Evolutionary conservation across 1,140 invertebrate species (phyloP).

Genomic region (Heliconius congener): DNA sequence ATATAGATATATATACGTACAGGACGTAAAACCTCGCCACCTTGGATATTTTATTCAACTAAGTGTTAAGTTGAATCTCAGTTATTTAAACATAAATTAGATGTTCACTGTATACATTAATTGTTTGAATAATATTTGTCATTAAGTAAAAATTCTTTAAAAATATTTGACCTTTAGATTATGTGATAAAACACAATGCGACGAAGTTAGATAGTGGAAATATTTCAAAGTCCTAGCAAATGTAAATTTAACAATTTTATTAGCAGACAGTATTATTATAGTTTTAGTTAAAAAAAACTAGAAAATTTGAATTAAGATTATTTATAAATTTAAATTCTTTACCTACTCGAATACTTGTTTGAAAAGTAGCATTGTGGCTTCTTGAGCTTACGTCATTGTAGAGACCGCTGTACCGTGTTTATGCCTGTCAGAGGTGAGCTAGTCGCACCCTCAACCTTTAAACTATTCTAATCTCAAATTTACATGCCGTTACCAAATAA

Average conservation of each 20-base stretch:
- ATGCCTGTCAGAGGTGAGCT: slow-evolving; percentile 57
- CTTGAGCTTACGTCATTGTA: slow-evolving; percentile 54
- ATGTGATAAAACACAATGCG: not conserved
- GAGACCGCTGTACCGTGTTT: slow-evolving; percentile 44
- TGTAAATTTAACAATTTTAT: not conserved
- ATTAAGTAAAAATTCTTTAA: slow-evolving; percentile 5
- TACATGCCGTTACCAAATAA: slow-evolving; percentile 48
- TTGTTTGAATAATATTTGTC: not conserved
- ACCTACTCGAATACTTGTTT: slow-evolving; percentile 7
- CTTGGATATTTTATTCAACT: not conserved
- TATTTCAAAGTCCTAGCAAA: not conserved
- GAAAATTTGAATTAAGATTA: not conserved
- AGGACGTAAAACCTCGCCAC: not conserved
- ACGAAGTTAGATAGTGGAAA: not conserved
- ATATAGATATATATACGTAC: too few relatives aligned
- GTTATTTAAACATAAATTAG: slow-evolving; percentile 4
- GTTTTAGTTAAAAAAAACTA: not conserved
- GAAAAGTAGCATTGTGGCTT: slow-evolving; percentile 51
- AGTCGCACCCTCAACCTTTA: slow-evolving; percentile 73
- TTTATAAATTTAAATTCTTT: not conserved
- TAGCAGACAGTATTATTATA: not conserved
- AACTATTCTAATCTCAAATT: slow-evolving; percentile 54
- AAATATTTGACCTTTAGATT: slow-evolving; percentile 8
- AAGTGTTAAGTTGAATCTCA: not conserved
- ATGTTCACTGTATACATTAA: not conserved